A percentile compares a stretch with the other conserved stretches of the same genome.
Evolutionary conservation across 2,797 vertebrate genomes (phyloP).

Genomic region (Lacerta viridis): DNA sequence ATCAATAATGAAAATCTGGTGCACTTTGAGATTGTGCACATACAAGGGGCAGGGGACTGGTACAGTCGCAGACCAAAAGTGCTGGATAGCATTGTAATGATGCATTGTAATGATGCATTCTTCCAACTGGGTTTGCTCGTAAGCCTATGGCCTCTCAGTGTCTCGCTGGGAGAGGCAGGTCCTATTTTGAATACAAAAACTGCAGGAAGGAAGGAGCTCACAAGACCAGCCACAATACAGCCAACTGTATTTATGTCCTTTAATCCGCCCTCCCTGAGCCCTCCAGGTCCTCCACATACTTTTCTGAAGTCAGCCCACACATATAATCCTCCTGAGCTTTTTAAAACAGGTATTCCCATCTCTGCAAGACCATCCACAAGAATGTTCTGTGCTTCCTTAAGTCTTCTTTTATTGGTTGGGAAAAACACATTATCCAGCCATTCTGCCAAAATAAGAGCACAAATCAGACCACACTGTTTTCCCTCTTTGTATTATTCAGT

Average conservation of each 20-base stretch:
- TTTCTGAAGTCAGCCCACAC: conserved; percentile 73
- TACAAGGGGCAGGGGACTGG: too few relatives aligned
- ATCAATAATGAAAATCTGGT: too few relatives aligned
- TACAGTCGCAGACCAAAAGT: too few relatives aligned
- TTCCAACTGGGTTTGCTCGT: too few relatives aligned
- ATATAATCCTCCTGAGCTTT: conserved; percentile 61
- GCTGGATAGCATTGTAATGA: too few relatives aligned
- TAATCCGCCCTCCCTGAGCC: not conserved
- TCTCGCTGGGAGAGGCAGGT: too few relatives aligned
- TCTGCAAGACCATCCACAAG: conserved; percentile 56
- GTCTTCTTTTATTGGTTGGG: conserved; percentile 58
- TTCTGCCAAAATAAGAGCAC: conserved; percentile 53
- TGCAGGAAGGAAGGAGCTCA: not conserved
- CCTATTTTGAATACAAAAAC: too few relatives aligned
- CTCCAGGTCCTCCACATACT: conserved; percentile 43
- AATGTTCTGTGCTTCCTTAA: conserved; percentile 53
- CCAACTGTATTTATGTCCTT: not conserved
- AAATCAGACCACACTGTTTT: not conserved
- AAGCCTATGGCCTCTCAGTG: too few relatives aligned
- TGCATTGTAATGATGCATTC: too few relatives aligned
- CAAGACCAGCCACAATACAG: not conserved
- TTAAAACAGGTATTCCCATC: conserved; percentile 57
- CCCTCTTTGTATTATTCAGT: not conserved
- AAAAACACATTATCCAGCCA: conserved; percentile 67
- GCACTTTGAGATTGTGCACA: too few relatives aligned